Evolutionary conservation across 35 echinoderm and acorn worm species (phyloP), one percentile per base, ranked within the genome.

Genomic region (Lytechinus variegatus): DNA sequence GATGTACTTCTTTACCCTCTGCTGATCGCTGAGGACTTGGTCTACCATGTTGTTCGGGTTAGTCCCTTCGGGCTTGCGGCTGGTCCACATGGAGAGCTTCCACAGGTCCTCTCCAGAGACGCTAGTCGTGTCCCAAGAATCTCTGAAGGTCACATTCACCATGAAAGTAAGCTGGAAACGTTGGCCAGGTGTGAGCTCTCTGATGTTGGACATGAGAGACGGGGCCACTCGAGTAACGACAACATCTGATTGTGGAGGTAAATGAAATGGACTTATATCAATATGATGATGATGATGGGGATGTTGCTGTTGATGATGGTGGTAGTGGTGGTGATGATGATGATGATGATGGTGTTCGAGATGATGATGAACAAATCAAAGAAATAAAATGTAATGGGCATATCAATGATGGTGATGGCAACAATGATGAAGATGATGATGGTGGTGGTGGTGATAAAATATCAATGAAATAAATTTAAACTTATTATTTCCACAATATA

Each of bases 21-120:
- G 92, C 53, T 54, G 10, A 10, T 21, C 54, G 27, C 11, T 93
- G 11, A 93, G 92, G 9, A 24, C 92, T n/a, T 93, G 92, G 13
- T 93, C 92, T 11, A 93, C 52, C n/a, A 55, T 10, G 54, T 57
- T 57, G 27, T 12, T 10, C 3, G 53, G 52, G 52, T 57, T 21
- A 2, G 29, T 57, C n/a, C 92, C 92, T 33, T 93, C 92, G 0
- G 92, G 53, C 10, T 24, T 93, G 28, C 92, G 92, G 54, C 92
- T 93, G 8, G 92, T 93, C 92, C 92, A 93, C 11, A 93, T n/a
- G 0, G 92, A 93, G 29, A 93, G 53, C 92, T 93, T 93, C 92
- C 92, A 93, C 11, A 93, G 10, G 54, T 93, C 54, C 8, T 33
- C 55, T 24, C 92, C 92, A n/a, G 92, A 93, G 11, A 56, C 92